Evolutionary conservation across 2,113 vertebrate genomes (phyloP).

Genomic region (Cisticola juncidis): DNA sequence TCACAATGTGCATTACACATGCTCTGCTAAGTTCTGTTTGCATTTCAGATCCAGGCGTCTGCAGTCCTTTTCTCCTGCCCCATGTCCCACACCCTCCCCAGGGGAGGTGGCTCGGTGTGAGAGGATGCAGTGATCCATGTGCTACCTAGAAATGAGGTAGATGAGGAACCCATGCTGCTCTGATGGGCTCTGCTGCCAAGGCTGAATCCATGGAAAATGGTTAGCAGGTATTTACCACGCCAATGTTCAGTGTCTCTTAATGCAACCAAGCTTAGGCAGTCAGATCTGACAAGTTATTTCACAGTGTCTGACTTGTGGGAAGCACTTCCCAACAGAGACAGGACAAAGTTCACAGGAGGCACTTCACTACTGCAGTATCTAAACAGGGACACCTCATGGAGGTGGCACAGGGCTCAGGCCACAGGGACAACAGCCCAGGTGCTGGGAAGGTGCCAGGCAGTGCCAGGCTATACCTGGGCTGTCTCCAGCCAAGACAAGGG

Average conservation of each 20-base stretch:
- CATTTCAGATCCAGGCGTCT: not conserved
- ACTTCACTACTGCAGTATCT: not conserved
- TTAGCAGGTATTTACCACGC: not conserved
- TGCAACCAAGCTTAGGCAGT: not conserved
- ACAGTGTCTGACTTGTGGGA: rapidly evolving
- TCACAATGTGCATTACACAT: not conserved
- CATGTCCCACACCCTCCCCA: not conserved
- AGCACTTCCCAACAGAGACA: not conserved
- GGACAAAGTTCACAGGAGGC: not conserved
- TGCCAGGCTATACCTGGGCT: not conserved
- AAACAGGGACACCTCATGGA: not conserved
- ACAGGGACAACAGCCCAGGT: not conserved
- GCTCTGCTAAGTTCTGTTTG: not conserved
- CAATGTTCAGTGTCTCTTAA: not conserved
- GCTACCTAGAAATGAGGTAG: not conserved
- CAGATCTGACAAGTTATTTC: not conserved
- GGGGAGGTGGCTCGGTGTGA: not conserved
- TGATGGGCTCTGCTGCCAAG: not conserved
- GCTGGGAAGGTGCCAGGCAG: not conserved
- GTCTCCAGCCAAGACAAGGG: not conserved
- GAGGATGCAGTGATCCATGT: not conserved
- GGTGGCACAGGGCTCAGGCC: not conserved
- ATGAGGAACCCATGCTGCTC: not conserved
- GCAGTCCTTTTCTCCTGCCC: not conserved
- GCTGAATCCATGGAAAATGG: not conserved